phyloP scores from a whole-genome alignment of 1,140 invertebrate genomes.

The Drosophila bipectinata region DNA sequence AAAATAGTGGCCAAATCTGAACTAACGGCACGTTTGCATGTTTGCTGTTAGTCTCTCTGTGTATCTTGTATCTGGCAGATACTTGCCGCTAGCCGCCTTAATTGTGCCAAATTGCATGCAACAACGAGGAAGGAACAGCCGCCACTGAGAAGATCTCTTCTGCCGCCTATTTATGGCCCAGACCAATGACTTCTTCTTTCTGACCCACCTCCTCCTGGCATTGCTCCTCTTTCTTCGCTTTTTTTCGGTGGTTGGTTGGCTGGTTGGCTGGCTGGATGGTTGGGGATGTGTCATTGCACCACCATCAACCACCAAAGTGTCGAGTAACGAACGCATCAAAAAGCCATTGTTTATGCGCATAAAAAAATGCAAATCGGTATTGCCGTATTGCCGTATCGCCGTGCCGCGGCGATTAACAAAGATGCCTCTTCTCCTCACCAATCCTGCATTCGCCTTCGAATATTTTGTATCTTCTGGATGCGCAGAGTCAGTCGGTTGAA shows the following conservation, averaged over 20 bases:
- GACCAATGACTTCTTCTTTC: conserved; percentile 26
- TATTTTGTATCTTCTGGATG: background rate
- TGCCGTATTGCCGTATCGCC: conserved; percentile 2
- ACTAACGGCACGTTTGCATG: conserved; percentile 69
- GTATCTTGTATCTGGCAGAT: conserved; percentile 39
- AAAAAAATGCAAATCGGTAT: conserved; percentile 32
- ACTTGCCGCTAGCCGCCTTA: conserved; percentile 38
- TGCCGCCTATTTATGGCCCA: conserved; percentile 35
- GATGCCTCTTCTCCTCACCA: background rate
- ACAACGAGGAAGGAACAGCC: background rate
- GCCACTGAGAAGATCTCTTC: too few species aligned
- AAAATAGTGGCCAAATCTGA: conserved; percentile 62
- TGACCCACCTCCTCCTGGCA: background rate
- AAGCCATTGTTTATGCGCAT: conserved; percentile 30
- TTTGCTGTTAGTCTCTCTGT: conserved; percentile 19
- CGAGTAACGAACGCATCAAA: conserved; percentile 35
- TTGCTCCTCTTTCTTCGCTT: background rate
- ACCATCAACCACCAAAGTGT: conserved; percentile 33
- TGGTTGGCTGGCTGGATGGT: background rate
- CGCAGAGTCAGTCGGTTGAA: conserved; percentile 2
- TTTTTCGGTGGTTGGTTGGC: conserved; percentile 35
- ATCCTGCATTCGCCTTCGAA: conserved; percentile 4
- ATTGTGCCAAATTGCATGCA: conserved; percentile 67
- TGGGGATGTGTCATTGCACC: conserved; percentile 56
- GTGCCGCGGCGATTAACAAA: conserved; percentile 10